These are phyloP conservation scores for Ceraclea dissimilis DNA, from an alignment of 2,888 invertebrate species.

Conservation along the genomic window DNA sequence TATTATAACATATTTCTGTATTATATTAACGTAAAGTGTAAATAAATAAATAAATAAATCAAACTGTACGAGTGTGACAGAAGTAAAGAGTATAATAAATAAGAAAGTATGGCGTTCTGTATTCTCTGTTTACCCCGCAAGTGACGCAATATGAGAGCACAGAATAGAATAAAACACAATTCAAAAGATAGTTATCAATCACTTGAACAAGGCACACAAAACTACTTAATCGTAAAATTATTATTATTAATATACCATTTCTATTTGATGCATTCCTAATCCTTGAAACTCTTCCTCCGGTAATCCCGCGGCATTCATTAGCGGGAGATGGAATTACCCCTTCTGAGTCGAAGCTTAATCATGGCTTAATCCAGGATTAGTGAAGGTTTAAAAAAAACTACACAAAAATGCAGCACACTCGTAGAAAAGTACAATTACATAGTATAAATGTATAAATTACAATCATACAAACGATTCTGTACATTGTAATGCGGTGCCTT, in stretches of 20 bases:
- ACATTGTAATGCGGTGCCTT: neutral
- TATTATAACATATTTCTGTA: no score
- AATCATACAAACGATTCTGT: neutral
- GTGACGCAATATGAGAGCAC: no score
- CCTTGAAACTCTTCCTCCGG: neutral
- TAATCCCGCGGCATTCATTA: neutral
- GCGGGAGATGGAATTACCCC: neutral
- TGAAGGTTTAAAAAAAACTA: neutral
- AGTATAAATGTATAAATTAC: neutral
- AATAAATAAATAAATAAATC: no score
- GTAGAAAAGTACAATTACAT: neutral
- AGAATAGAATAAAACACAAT: no score
- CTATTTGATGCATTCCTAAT: neutral
- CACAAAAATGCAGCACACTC: neutral
- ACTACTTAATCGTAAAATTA: no score
- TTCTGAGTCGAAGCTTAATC: neutral
- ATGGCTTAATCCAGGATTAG: slow-evolving; percentile 2
- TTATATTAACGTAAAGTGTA: no score
- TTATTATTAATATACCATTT: neutral
- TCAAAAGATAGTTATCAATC: no score
- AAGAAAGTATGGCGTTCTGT: no score
- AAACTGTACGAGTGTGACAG: no score
- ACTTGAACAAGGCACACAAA: no score
- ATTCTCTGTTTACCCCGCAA: no score
- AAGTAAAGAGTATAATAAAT: no score